These are phyloP conservation scores for Aldrovandia affinis DNA, from an alignment of 2,797 vertebrate species.

Conservation along the genomic window DNA sequence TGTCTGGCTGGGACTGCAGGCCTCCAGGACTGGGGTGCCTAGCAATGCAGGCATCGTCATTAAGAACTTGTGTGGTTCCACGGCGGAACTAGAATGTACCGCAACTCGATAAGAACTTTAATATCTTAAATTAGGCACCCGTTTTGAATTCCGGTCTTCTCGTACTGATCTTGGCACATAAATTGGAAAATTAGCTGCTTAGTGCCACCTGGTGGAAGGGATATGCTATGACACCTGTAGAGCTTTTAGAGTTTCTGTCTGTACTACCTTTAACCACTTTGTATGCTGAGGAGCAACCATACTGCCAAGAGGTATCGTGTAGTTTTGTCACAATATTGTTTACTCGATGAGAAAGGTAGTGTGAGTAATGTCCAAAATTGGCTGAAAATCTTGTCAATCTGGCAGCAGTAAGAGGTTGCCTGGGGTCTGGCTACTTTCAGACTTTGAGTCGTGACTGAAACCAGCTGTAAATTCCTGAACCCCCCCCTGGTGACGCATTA, in stretches of 20 bases:
- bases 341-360: background rate
- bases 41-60: no score
- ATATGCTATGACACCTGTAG: slow-evolving; percentile 1
- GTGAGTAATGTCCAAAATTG: background rate
- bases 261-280: background rate
- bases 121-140: background rate
- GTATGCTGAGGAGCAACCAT: background rate
- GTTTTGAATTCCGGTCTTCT: background rate
- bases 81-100: background rate
- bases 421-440: background rate
- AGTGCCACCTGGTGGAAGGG: slow-evolving; percentile 19
- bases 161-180: background rate
- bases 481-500: background rate
- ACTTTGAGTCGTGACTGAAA: background rate
- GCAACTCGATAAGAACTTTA: background rate
- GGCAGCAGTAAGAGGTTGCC: background rate
- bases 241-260: background rate
- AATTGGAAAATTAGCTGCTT: background rate
- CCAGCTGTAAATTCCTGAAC: slow-evolving; percentile 14
- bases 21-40: no score
- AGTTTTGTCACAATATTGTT: background rate
- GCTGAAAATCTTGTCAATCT: background rate
- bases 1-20: no score
- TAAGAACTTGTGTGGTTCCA: background rate
- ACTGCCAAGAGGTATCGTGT: background rate